These are phyloP conservation scores for Drosophila prolongata DNA, from an alignment of 2,888 invertebrate genomes.

Conservation along the genomic window DNA sequence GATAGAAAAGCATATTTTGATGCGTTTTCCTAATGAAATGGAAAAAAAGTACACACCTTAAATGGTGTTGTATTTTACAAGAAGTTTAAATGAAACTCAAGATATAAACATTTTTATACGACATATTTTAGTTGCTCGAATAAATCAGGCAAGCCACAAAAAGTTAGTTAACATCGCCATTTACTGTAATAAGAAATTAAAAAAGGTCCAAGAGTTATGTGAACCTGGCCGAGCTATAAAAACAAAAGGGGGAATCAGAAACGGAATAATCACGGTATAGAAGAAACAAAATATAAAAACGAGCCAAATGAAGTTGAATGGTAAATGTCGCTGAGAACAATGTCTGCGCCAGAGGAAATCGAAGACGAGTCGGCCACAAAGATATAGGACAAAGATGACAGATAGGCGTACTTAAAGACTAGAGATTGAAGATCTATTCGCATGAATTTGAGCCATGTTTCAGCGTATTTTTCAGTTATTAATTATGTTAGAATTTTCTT, in stretches of 20 bases:
- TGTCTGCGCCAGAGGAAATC: constrained; percentile 8
- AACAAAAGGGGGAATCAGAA: constrained; percentile 6
- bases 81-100: background rate
- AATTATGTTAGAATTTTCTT: background rate
- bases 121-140: constrained; percentile 13
- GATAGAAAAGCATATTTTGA: background rate
- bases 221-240: constrained; percentile 21
- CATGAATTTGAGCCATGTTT: constrained; percentile 1
- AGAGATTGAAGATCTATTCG: constrained; percentile 3
- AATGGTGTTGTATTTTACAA: no score
- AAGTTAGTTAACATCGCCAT: constrained; percentile 29
- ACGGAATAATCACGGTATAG: background rate
- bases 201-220: constrained; percentile 14
- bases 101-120: background rate
- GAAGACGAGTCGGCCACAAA: constrained; percentile 2
- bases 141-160: constrained; percentile 17
- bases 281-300: background rate
- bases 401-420: constrained; percentile 1
- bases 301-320: constrained; percentile 15
- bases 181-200: constrained; percentile 29
- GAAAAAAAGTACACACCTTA: no score
- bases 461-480: background rate
- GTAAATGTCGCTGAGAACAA: constrained; percentile 20
- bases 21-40: background rate
- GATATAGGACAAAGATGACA: constrained; percentile 14